Base-by-base conservation (phyloP, 2,888 invertebrate species). In the Parochlus steinenii region DNA sequence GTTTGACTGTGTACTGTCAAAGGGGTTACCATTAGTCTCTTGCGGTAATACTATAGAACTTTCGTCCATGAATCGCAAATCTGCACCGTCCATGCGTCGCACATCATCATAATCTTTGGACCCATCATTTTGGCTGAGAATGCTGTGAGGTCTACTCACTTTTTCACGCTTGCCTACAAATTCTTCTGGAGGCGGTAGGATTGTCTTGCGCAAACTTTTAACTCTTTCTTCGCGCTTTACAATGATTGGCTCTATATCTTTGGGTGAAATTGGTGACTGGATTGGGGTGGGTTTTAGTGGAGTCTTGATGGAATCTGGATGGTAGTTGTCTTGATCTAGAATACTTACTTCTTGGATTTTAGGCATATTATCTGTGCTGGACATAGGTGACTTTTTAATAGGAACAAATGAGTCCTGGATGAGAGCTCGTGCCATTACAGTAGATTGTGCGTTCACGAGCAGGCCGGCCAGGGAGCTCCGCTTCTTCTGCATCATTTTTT, bases 1-100 rank as follows among this genome's bases (percentile, higher is more conserved):
- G 40, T 67, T 68, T 39, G 76, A 73, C 8, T 77, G 75, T 28
- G 79, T 76, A 49, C 77, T 81, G 53, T 82, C 83, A n/a, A n/a
- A n/a, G n/a, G n/a, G n/a, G n/a, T n/a, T n/a, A n/a, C n/a, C n/a
- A 48, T 73, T 74, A 39, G 71, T 72, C 11, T 83, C 81, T 42
- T 83, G 80, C 38, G 80, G 73, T 39, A 83, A 65, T 44, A 76
- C 75, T 27, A 86, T 70, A 18, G 85, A 86, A 55, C 86, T 86
- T 53, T 89, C 87, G 53, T 89, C 89, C 87, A 89, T 87, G 55
- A 71, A 89, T 30, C 81, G 70, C 35, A 89, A 61, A 56, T 89
- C 87, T n/a, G 81, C 80, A 40, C 78, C 79, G 51, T 86, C 85
- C 57, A 86, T 64, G 32, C 76, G 77, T 14, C 75, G 69, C 40